These are phyloP conservation scores for Pasiphila rectangulata DNA, from an alignment of 2,888 invertebrate genomes.

Conservation along the genomic window DNA sequence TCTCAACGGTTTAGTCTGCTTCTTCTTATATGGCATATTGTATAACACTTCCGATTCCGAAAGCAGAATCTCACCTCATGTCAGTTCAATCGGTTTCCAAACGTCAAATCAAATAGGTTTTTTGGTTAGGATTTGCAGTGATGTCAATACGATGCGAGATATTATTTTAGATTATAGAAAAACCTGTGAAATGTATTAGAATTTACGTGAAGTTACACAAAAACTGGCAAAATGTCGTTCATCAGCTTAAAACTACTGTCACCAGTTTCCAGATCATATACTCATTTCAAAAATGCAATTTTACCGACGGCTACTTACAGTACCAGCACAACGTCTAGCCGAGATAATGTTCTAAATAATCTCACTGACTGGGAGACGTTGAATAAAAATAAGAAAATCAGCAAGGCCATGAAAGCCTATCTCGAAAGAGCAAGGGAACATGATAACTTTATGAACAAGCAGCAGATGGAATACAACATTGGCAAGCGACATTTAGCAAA, in stretches of 20 bases:
- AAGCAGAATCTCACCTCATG: too few relatives aligned
- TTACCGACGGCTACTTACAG: conserved; percentile 46
- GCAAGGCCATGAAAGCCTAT: conserved; percentile 95
- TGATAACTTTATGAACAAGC: conserved; percentile 90
- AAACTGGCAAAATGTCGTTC: conserved; percentile 48
- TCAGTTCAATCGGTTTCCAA: too few relatives aligned
- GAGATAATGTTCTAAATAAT: conserved; percentile 47
- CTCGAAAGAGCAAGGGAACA: conserved; percentile 90
- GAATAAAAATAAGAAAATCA: conserved; percentile 83
- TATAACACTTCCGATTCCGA: too few relatives aligned
- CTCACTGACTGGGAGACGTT: conserved; percentile 70
- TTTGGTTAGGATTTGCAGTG: neutral
- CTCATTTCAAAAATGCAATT: conserved; percentile 38
- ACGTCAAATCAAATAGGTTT: neutral
- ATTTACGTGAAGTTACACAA: too few relatives aligned
- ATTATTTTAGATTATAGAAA: neutral
- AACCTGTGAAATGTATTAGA: neutral
- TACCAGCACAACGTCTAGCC: conserved; percentile 37
- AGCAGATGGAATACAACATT: conserved; percentile 90
- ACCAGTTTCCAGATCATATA: conserved; percentile 42
- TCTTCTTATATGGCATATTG: too few relatives aligned
- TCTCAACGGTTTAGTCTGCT: too few relatives aligned
- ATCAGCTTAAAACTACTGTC: conserved; percentile 48
- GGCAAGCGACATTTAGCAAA: conserved; percentile 98
- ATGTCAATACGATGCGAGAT: too few relatives aligned